These are phyloP conservation scores for Ormyrus labotus DNA, from an alignment of 2,888 invertebrate species.

Conservation along the genomic window DNA sequence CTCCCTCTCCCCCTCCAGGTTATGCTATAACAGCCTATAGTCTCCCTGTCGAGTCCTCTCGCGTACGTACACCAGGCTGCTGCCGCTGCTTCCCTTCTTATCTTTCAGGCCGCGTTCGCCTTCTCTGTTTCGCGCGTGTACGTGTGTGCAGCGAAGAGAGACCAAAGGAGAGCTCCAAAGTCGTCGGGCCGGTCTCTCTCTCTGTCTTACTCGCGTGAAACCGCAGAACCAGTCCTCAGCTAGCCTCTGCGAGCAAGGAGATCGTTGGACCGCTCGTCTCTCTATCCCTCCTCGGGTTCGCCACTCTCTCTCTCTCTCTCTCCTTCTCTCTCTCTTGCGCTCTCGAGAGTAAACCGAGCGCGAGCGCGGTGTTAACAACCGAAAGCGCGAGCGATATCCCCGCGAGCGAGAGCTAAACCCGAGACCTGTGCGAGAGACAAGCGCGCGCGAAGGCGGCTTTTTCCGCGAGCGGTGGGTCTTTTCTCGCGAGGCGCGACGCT, in stretches of 20 bases:
- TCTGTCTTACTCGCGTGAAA: slow-evolving; percentile 35
- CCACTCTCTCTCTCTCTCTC: slow-evolving; percentile 22
- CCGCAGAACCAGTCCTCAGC: slow-evolving; percentile 52
- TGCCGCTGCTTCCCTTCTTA: slow-evolving; percentile 40
- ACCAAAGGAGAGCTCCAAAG: slow-evolving; percentile 34
- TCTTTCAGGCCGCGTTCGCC: slow-evolving; percentile 36
- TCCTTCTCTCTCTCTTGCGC: slow-evolving; percentile 1
- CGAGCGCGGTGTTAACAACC: slow-evolving; percentile 24
- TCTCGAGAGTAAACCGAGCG: slow-evolving; percentile 9
- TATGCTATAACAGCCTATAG: neutral
- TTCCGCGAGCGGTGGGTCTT: too few relatives aligned
- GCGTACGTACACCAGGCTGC: neutral
- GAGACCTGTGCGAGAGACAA: too few relatives aligned
- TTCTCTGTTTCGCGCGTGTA: slow-evolving; percentile 17
- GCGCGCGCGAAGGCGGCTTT: too few relatives aligned
- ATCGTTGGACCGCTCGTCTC: slow-evolving; percentile 37
- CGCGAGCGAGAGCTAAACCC: neutral
- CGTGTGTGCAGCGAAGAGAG: too few relatives aligned
- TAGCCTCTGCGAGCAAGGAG: slow-evolving; percentile 27
- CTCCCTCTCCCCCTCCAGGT: neutral
- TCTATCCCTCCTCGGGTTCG: slow-evolving; percentile 7
- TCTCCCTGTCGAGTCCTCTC: neutral
- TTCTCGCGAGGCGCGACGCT: too few relatives aligned
- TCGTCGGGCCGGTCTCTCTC: slow-evolving; percentile 44
- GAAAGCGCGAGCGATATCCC: slow-evolving; percentile 12